Conservation (phyloP, 2,888 invertebrate genomes). For the Patella ulyssiponensis region DNA sequence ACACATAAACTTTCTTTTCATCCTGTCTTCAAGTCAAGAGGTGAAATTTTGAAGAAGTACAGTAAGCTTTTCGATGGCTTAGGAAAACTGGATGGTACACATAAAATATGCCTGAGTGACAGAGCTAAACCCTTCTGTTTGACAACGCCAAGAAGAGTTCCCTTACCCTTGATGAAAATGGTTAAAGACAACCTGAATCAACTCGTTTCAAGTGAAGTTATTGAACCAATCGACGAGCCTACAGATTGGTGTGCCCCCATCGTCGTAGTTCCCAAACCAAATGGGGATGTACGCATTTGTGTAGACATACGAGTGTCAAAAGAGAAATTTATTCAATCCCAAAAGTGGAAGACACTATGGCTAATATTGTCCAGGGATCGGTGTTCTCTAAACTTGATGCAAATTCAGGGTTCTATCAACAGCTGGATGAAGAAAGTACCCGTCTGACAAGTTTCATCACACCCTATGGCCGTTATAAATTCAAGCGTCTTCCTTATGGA, state of each 20-base stretch:
- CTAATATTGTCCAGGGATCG: slow-evolving; percentile 19
- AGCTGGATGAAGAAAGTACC: slow-evolving; percentile 18
- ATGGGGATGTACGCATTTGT: background rate
- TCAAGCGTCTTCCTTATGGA: slow-evolving; percentile 43
- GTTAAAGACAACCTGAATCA: background rate
- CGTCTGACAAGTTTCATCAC: slow-evolving; percentile 42
- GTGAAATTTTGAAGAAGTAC: background rate
- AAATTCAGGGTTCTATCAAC: slow-evolving; percentile 29
- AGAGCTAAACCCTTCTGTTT: background rate
- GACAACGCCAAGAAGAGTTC: background rate
- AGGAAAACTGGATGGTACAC: background rate
- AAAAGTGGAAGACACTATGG: slow-evolving; percentile 26
- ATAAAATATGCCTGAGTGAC: background rate
- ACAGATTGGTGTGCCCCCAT: background rate
- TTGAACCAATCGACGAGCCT: background rate
- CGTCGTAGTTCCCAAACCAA: background rate
- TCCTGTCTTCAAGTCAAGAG: background rate
- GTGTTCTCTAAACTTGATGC: slow-evolving; percentile 30
- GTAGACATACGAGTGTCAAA: slow-evolving; percentile 18
- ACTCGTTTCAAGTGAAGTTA: background rate
- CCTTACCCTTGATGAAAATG: background rate
- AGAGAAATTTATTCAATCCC: slow-evolving; percentile 27
- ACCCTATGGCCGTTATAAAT: slow-evolving; percentile 42
- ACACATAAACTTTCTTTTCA: too few relatives aligned
- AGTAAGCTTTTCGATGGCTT: background rate